Evolutionary conservation across 2,113 vertebrate genomes (phyloP).

Genomic region (Himantopus leucocephalus): DNA sequence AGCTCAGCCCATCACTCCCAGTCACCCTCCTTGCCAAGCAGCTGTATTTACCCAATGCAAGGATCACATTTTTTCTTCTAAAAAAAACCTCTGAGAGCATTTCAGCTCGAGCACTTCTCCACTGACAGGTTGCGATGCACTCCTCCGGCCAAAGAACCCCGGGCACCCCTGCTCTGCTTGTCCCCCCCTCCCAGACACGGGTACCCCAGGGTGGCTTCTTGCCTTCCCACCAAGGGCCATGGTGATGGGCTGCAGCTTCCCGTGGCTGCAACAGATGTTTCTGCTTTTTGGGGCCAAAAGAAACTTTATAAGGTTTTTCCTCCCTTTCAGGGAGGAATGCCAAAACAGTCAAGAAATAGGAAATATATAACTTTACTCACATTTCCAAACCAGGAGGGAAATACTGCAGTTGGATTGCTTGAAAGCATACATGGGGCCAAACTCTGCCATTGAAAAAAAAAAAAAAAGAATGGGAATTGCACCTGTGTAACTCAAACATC

Average conservation of each 20-base stretch:
- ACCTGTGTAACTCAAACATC: background rate
- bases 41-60: constrained; percentile 27
- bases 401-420: background rate
- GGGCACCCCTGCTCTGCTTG: fast-evolving
- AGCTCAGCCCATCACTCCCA: background rate
- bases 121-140: background rate
- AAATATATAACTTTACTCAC: constrained; percentile 69
- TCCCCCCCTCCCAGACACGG: fast-evolving
- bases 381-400: constrained; percentile 66
- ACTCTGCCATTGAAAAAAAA: background rate
- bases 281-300: constrained; percentile 57
- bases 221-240: background rate
- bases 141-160: background rate
- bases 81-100: background rate
- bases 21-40: constrained; percentile 40
- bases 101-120: constrained; percentile 20
- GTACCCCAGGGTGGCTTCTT: background rate
- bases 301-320: constrained; percentile 71
- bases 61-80: background rate
- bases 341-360: constrained; percentile 70
- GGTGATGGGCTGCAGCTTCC: background rate
- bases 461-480: background rate
- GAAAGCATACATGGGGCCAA: background rate
- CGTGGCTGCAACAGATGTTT: constrained; percentile 71
- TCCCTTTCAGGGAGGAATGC: constrained; percentile 64